Base-by-base conservation (phyloP, 2,888 invertebrate species). In the Diplazon laetatorius region DNA sequence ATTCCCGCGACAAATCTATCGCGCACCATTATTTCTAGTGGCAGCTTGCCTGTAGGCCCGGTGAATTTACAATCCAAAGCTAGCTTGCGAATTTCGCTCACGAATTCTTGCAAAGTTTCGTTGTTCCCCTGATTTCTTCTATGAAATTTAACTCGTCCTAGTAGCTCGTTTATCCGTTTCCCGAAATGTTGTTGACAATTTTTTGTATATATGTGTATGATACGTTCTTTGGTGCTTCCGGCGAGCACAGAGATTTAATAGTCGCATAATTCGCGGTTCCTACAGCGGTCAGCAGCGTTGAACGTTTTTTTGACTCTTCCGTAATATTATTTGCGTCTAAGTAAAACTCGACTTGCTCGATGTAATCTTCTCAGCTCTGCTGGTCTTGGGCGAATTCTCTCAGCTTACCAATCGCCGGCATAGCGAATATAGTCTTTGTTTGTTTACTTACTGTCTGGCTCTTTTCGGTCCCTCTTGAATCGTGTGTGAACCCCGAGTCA, bases 1-100 rank as follows among this genome's bases (percentile, higher is more conserved):
- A 76, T 71, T 5, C 76, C 76, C n/a, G 70, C 76, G 10, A 76
- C 76, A 42, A 76, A 76, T 44, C 70, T n/a, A 55, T 76, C 76
- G 55, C 76, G 76, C 8, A 76, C 42, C 74, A 59, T 68, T 50
- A 59, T 74, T 22, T 74, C 9, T 14, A 68, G 18, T 16, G 59
- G 48, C 44, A 65, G 63, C 39, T 50, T 63, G 22, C 48, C 37
- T 22, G 30, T 16, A 12, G 63, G 42, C 18, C 62, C 63, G 8
- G 37, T 12, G 25, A 76, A 76, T 55, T 70, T 63, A 50, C 76
- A 76, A 42, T 70, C 46, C 55, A 44, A 20, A 12, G 63, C 70
- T 37, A 76, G 14, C 39, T 60, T 70, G 25, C 55, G 25, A 22
- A 65, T 46, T 14, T 73, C 63, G n/a, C 48, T 22, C 30, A 71